Percentiles rank a stretch among this genome's conserved stretches.
Conservation (phyloP, 2,888 invertebrate genomes). For the Antheraea assamensis region DNA sequence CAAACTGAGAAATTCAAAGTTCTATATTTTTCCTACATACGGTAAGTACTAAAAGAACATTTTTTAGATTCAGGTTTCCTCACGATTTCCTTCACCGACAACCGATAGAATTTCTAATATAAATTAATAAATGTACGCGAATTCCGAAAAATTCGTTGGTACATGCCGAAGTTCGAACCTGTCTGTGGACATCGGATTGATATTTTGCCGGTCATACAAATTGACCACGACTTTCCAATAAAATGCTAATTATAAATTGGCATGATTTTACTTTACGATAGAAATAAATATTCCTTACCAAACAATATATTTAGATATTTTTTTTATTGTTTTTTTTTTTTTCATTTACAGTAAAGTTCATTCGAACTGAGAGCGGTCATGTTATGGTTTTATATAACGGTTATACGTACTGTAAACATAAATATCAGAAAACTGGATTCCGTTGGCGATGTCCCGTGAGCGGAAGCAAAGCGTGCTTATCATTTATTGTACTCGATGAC, state of each 20-base stretch:
- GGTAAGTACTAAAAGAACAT: too few relatives aligned
- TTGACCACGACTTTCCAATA: too few relatives aligned
- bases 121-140: too few relatives aligned
- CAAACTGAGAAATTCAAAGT: too few relatives aligned
- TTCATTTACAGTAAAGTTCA: not conserved
- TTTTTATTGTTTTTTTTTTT: not conserved
- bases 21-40: too few relatives aligned
- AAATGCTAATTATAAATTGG: not conserved
- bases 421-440: constrained; percentile 15
- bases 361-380: not conserved
- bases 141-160: too few relatives aligned
- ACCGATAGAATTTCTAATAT: too few relatives aligned
- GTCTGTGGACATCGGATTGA: too few relatives aligned
- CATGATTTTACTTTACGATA: not conserved
- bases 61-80: too few relatives aligned
- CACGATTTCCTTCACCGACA: too few relatives aligned
- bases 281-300: not conserved
- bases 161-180: too few relatives aligned
- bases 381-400: not conserved
- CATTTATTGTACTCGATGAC: constrained; percentile 23
- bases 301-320: not conserved
- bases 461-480: constrained; percentile 16
- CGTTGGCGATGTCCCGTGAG: constrained; percentile 18
- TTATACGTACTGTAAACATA: constrained; percentile 22
- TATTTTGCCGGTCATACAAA: too few relatives aligned